Evolutionary conservation across 2,113 vertebrate species (phyloP).

Genomic region (Corythoichthys haematopterus): DNA sequence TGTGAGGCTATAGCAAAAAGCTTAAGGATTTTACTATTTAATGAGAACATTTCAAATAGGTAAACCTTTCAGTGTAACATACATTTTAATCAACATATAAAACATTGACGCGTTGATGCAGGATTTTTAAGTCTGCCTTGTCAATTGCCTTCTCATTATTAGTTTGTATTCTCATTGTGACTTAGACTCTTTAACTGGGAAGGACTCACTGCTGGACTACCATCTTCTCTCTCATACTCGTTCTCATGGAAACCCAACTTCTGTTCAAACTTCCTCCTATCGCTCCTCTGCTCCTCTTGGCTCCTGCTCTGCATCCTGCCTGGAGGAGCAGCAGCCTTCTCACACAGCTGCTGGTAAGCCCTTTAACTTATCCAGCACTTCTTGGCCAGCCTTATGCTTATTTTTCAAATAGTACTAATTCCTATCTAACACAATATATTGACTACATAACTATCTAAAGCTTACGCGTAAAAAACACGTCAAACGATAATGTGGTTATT

Average conservation of each 20-base stretch:
- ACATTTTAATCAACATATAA: too few species aligned
- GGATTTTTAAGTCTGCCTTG: too few species aligned
- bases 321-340: constrained; percentile 82
- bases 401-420: not conserved
- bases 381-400: not conserved
- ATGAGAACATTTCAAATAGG: too few species aligned
- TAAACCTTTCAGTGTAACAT: too few species aligned
- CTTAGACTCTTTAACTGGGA: constrained; percentile 86
- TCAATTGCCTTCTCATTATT: constrained; percentile 21
- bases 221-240: constrained; percentile 85
- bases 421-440: not conserved
- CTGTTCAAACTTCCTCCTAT: constrained; percentile 57
- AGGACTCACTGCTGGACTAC: constrained; percentile 87
- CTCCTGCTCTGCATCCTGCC: constrained; percentile 61
- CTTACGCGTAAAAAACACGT: constrained; percentile 1
- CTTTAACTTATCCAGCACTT: constrained; percentile 5
- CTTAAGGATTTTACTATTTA: too few species aligned
- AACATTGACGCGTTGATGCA: too few species aligned
- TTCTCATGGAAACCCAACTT: constrained; percentile 55
- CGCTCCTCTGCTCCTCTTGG: constrained; percentile 52
- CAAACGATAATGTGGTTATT: not conserved
- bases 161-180: constrained; percentile 44
- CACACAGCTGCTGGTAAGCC: constrained; percentile 85
- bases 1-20: not conserved
- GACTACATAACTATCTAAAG: not conserved